A percentile compares a stretch with the other conserved stretches of the same genome.
Conservation (phyloP, 1,140 invertebrate genomes). For the Oedothorax gibbosus region DNA sequence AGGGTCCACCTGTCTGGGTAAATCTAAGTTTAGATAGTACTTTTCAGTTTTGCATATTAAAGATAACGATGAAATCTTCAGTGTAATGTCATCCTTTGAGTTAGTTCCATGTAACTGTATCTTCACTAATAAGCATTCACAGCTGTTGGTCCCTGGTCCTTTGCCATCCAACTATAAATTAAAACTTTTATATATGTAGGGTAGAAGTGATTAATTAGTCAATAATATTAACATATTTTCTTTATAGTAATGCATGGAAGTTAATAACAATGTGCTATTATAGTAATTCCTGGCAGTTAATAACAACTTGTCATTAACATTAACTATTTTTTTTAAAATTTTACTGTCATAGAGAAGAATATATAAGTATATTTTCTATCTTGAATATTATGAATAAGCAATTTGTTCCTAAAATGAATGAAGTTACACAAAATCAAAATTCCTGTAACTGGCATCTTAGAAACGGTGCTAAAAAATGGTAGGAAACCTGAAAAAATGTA, state of each 20-base stretch:
- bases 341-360: too few species aligned
- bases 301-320: too few species aligned
- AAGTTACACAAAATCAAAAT: too few species aligned
- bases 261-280: neutral
- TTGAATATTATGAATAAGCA: too few species aligned
- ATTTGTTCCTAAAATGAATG: too few species aligned
- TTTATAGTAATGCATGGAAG: too few species aligned
- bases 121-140: conserved; percentile 48
- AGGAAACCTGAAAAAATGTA: too few species aligned
- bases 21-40: conserved; percentile 29
- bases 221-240: neutral
- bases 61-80: conserved; percentile 6
- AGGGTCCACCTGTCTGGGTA: conserved; percentile 20
- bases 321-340: too few species aligned
- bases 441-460: too few species aligned
- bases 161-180: conserved; percentile 28
- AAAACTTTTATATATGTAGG: neutral
- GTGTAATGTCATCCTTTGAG: conserved; percentile 27
- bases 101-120: conserved; percentile 17
- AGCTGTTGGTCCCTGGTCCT: conserved; percentile 39
- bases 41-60: conserved; percentile 41
- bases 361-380: too few species aligned
- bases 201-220: neutral
- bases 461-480: too few species aligned
- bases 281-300: too few species aligned